Base-by-base conservation (phyloP, 1,140 invertebrate genomes). In the Drosophila bipectinata region DNA sequence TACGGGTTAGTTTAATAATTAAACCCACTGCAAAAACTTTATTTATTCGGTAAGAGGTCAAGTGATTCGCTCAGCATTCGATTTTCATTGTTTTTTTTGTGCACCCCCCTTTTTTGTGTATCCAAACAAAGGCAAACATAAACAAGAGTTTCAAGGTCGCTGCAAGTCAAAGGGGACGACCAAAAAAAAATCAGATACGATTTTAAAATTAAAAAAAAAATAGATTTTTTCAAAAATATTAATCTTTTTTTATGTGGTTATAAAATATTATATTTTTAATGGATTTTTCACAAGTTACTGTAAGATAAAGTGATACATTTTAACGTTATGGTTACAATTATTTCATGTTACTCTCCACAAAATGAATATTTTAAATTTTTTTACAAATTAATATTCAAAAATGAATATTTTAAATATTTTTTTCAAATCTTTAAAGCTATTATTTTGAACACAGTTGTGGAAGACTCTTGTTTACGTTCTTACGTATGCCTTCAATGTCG, bases 91-190 rank as follows among this genome's bases (percentile, higher is more conserved):
- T 45, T 14, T 2, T 4, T 21, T 21, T 2, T 21, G 21, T 21
- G 15, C 18, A 9, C 8, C 8, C 41, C 14, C 41, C 10, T 28
- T 32, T 15, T 32, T 49, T 54, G 34, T 62, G 57, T 53, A 48
- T 72, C 44, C 47, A 68, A 55, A 57, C 58, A 72, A 60, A 58
- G 26, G 57, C 66, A 41, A 87, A 87, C 67, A 83, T 88, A 87
- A 88, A 87, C 83, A 87, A 82, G 61, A 34, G 60, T 83, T 82
- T 87, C 83, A 87, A 87, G 83, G 83, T 88, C 83, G 72, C 66
- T 77, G 79, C 78, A 72, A 66, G 58, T 60, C 39, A 76, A 52
- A 87, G 64, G 63, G 81, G 59, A 77, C 53, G 52, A 56, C 63
- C 61, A 83, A 80, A 77, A 71, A 52, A 55, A 48, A 72, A 21